Percentiles rank a stretch among this genome's conserved stretches.
Evolutionary conservation across 2,888 invertebrate species (phyloP).

Genomic region (Parochlus steinenii): DNA sequence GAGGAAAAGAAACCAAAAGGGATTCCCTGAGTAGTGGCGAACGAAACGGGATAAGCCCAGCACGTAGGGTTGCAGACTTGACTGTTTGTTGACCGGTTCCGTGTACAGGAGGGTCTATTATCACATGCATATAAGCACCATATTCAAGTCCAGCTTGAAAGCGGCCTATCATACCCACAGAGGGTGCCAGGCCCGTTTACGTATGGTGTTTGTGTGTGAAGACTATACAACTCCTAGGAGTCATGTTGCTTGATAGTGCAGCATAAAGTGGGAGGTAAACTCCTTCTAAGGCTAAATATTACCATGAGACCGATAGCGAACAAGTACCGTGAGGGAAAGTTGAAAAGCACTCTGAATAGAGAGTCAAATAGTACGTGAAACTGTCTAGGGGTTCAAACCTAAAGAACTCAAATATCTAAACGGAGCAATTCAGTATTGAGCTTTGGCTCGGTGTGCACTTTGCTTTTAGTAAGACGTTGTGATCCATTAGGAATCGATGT

Average conservation of each 20-base stretch:
- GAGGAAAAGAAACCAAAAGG: constrained; percentile 52
- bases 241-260: constrained; percentile 46
- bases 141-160: constrained; percentile 36
- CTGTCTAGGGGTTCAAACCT: constrained; percentile 37
- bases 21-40: constrained; percentile 47
- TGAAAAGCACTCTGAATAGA: constrained; percentile 52
- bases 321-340: no score
- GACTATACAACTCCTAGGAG: constrained; percentile 24
- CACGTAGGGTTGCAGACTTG: constrained; percentile 34
- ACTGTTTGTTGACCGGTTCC: constrained; percentile 32
- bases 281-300: no score
- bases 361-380: constrained; percentile 36
- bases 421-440: constrained; percentile 29
- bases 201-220: constrained; percentile 16
- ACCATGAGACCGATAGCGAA: no score
- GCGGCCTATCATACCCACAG: constrained; percentile 34
- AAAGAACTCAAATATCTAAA: constrained; percentile 37
- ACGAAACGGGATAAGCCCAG: constrained; percentile 44
- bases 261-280: constrained; percentile 44
- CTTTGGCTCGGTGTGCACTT: constrained; percentile 26
- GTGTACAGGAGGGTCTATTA: constrained; percentile 33
- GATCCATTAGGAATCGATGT: constrained; percentile 34
- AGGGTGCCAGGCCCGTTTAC: constrained; percentile 37
- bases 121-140: constrained; percentile 16
- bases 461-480: constrained; percentile 35